Evolutionary conservation across 2,113 vertebrate species (phyloP).

Genomic region (Danio rerio): DNA sequence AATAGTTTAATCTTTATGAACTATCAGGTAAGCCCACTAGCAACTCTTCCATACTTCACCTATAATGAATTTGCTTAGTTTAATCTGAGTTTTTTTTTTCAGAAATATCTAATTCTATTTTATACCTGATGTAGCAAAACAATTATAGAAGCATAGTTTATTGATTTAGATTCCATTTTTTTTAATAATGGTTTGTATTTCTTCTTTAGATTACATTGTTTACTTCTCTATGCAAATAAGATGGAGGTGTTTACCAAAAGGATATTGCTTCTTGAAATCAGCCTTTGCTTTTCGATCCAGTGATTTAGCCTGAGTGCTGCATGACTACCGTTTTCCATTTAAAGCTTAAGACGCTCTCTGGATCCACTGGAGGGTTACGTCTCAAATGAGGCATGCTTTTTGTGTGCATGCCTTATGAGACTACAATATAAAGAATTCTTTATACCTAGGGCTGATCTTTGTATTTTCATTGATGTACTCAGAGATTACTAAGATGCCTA

Average conservation of each 20-base stretch:
- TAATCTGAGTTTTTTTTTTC: not conserved
- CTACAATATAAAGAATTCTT: slow-evolving; percentile 46
- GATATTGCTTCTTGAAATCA: slow-evolving; percentile 29
- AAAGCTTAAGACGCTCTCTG: slow-evolving; percentile 32
- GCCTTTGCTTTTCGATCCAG: slow-evolving; percentile 7
- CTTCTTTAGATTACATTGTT: not conserved
- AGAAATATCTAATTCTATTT: not conserved
- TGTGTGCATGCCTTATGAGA: slow-evolving; percentile 37
- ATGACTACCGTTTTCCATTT: slow-evolving; percentile 27
- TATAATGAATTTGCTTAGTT: not conserved
- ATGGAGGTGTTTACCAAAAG: slow-evolving; percentile 18
- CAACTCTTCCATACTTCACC: not conserved
- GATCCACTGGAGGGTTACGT: not conserved
- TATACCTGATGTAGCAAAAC: not conserved
- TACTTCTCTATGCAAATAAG: slow-evolving; percentile 5
- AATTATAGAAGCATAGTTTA: not conserved
- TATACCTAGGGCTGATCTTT: slow-evolving; percentile 55
- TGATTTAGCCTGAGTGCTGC: slow-evolving; percentile 6
- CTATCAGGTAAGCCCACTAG: no score
- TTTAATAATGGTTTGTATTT: slow-evolving; percentile 14
- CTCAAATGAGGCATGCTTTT: slow-evolving; percentile 23
- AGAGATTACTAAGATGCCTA: slow-evolving; percentile 54
- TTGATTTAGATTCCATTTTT: slow-evolving; percentile 23
- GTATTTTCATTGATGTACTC: slow-evolving; percentile 57
- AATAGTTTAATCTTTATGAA: no score